These are phyloP conservation scores for Andricus quercusramuli DNA, from an alignment of 2,888 invertebrate species.

Conservation along the genomic window DNA sequence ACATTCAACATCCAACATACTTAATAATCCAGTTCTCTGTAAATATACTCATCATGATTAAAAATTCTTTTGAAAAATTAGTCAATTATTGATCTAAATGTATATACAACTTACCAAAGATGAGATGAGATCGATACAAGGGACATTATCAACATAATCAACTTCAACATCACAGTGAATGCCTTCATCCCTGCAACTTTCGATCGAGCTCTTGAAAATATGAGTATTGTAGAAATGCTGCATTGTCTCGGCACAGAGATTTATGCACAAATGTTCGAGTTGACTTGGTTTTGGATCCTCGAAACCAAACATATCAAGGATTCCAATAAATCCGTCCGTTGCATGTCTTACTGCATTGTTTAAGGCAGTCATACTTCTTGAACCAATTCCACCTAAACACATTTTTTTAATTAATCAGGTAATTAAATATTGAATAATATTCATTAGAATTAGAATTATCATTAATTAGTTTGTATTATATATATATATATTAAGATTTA, in stretches of 20 bases:
- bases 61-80: background rate
- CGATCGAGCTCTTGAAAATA: constrained; percentile 95
- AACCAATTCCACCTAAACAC: constrained; percentile 82
- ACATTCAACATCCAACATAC: constrained; percentile 95
- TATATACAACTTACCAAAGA: constrained; percentile 83
- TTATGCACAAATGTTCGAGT: constrained; percentile 95
- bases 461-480: background rate
- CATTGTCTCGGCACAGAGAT: constrained; percentile 97
- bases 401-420: constrained; percentile 39
- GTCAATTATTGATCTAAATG: too few relatives aligned
- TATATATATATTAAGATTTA: background rate
- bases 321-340: constrained; percentile 96
- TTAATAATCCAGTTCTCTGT: constrained; percentile 91
- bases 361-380: constrained; percentile 94
- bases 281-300: constrained; percentile 95
- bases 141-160: constrained; percentile 96
- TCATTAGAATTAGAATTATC: constrained; percentile 44
- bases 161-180: constrained; percentile 94
- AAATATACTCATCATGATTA: constrained; percentile 8
- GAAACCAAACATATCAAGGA: constrained; percentile 98
- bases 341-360: constrained; percentile 96
- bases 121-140: constrained; percentile 96
- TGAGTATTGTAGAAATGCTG: constrained; percentile 99
- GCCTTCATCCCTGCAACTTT: constrained; percentile 96
- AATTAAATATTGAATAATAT: constrained; percentile 12